These are phyloP conservation scores for Pseudopodoces humilis DNA, from an alignment of 2,113 vertebrate species.

Conservation along the genomic window DNA sequence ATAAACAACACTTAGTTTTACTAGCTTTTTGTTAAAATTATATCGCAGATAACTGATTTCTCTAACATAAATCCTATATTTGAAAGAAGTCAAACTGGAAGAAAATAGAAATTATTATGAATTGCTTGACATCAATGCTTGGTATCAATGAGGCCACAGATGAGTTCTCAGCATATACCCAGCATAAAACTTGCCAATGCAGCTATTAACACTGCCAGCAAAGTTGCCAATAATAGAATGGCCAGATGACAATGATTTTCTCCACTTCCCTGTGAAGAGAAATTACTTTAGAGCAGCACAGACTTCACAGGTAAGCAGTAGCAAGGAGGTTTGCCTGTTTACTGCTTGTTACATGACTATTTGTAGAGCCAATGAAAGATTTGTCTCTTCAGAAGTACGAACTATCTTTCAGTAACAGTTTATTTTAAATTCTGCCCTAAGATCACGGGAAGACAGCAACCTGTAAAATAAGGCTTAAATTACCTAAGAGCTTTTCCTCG, in stretches of 20 bases:
- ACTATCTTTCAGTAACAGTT: not conserved
- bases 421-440: not conserved
- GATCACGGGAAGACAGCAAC: not conserved
- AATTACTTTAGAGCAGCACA: not conserved
- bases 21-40: not conserved
- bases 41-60: not conserved
- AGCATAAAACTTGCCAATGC: not conserved
- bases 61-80: not conserved
- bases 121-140: not conserved
- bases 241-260: not conserved
- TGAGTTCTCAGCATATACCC: not conserved
- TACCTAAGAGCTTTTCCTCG: not conserved
- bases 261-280: not conserved
- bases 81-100: not conserved
- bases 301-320: not conserved
- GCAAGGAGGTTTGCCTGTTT: not conserved
- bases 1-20: not conserved
- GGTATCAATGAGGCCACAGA: not conserved
- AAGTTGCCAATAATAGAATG: not conserved
- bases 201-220: not conserved
- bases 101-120: not conserved
- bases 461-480: not conserved
- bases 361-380: not conserved
- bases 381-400: not conserved
- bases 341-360: not conserved